Evolutionary conservation across 2,113 vertebrate species (phyloP).

Genomic region (Variabilichromis moorii): DNA sequence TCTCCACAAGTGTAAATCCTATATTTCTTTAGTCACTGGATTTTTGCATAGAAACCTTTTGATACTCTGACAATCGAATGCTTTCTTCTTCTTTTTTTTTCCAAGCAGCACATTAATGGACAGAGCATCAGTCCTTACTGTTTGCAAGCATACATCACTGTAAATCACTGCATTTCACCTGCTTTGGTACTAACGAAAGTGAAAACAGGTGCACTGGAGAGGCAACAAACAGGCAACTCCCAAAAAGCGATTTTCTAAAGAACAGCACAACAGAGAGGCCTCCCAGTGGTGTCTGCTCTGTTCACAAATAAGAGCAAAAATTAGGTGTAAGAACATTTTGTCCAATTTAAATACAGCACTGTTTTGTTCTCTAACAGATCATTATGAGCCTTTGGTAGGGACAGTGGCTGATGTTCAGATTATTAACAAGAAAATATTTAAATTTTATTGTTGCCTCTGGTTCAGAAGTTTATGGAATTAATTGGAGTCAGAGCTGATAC

Average conservation of each 20-base stretch:
- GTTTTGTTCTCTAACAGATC: background rate
- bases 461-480: background rate
- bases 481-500: background rate
- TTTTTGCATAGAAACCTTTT: background rate
- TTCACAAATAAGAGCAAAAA: background rate
- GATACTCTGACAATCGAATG: background rate
- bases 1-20: background rate
- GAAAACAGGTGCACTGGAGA: background rate
- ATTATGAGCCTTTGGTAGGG: background rate
- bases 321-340: background rate
- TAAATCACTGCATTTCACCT: background rate
- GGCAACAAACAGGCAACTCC: background rate
- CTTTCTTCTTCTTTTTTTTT: rapidly evolving
- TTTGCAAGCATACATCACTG: background rate
- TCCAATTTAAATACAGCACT: background rate
- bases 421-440: background rate
- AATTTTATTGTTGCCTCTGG: background rate
- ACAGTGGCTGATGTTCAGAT: background rate
- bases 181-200: background rate
- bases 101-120: background rate
- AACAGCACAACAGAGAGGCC: background rate
- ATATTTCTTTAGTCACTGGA: background rate
- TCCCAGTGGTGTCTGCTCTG: background rate
- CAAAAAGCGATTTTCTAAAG: background rate
- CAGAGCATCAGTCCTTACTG: background rate